Base-by-base conservation (phyloP, 2,888 invertebrate species). In the Capitulum mitella region DNA sequence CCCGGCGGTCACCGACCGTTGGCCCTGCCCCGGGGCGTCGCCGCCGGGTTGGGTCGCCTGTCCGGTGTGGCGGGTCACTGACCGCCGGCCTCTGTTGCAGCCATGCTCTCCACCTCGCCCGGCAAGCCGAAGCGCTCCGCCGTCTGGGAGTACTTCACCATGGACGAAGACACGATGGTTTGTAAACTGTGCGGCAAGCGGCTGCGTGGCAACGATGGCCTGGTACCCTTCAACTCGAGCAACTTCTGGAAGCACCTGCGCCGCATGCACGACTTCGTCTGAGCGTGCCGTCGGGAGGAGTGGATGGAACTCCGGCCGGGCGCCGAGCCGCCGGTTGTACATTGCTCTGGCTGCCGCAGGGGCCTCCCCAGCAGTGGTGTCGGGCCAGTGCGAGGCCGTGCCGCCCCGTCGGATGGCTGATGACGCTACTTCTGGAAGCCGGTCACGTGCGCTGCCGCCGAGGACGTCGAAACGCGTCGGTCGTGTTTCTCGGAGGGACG, bases 51-150 rank as follows among this genome's bases (percentile, higher is more conserved):
- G n/a, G n/a, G n/a, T n/a, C n/a, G n/a, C n/a, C n/a, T n/a, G n/a
- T n/a, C n/a, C n/a, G n/a, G n/a, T n/a, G n/a, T n/a, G n/a, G n/a
- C 32, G 34, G 51, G 19, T 34, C 1, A 37, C 40, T 70, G 70
- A 70, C 70, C 29, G 70, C 2, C 26, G 70, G 40, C 70, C n/a
- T 40, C 70, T 70, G 70, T 70, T 70, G 70, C 70, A 70, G 70
- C 40, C 37, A 70, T 40, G 37, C 70, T 70, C 29, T 16, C 16
- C 26, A 10, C 34, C 22, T 12, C 70, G 70, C 12, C 37, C 40
- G 70, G 37, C 34, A 64, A 64, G 70, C 14, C 70, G 22, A 37
- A 37, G 19, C 70, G 70, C 70, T 70, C 70, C 37, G 6, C 26
- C 16, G 70, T 26, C 70, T 70, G 70, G 70, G 70, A 70, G 37